Base-by-base conservation (phyloP, 2,797 vertebrate genomes). In the Alauda arvensis region DNA sequence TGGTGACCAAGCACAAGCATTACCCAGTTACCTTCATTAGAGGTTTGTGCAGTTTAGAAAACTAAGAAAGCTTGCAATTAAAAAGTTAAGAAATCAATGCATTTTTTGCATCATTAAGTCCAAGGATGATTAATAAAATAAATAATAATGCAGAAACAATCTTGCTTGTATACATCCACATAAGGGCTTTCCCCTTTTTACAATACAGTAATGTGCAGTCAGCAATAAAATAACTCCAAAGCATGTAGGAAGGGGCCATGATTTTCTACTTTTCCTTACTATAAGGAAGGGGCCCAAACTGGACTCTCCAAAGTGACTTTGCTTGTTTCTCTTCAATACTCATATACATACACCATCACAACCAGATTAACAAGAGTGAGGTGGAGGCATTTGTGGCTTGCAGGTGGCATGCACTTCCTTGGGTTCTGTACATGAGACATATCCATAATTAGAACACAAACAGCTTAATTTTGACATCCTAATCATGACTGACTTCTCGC, bases 391-490 rank as follows among this genome's bases (percentile, higher is more conserved):
- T 16, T 70, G 21, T 16, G 33, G 26, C 23, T 87, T 1, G 0
- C 34, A 61, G 42, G 11, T 7, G 24, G 39, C 3, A 3, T 18
- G 8, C 14, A 40, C n/a, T 26, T 85, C 33, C 19, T 56, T 43
- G 37, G 33, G 25, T 80, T 75, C 37, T 60, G 18, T 42, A 72
- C 63, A 61, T 33, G 37, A 79, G 46, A 55, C 26, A 31, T 33
- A 79, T 5, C 18, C 34, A 31, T 42, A 77, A 62, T 12, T 10
- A 82, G 49, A 83, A 72, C 37, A 71, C 23, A 71, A 33, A 24
- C 16, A 79, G 34, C 61, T 81, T 81, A 83, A 59, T 87, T 85
- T 68, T 88, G 77, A 79, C 48, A 65, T 51, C 37, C 52, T 75
- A 51, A 62, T 77, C 33, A 75, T 39, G 59, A 86, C n/a, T 67